Base-by-base conservation (phyloP, 2,888 invertebrate species). In the Parnassius smintheus region DNA sequence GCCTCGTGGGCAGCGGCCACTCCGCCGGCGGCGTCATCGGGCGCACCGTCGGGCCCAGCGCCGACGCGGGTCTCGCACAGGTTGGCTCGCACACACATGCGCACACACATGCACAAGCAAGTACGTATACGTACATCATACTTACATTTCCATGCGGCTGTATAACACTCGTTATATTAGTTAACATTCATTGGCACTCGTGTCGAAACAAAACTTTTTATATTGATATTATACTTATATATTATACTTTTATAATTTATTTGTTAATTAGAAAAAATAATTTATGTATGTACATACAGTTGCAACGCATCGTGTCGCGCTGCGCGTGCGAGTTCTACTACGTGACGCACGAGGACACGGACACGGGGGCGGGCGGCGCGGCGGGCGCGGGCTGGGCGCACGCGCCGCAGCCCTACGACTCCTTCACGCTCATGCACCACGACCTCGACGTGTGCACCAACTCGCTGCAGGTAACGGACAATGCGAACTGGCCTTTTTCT, bases 261-360 rank as follows among this genome's bases (percentile, higher is more conserved):
- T 25, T 18, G 18, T 18, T 4, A 3, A 25, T 25, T 25, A 22
- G 9, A 10, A 18, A 10, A 18, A 9, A 13, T 18, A 13, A 11
- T 41, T 7, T 57, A 0, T 42, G 10, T n/a, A 9, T 42, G 11
- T 7, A 50, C 42, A 11, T 44, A 22, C 90, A 99, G 93, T 90
- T 99, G 22, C 99, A 99, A 92, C 93, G 99, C 62, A 99, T 99
- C 71, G 99, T 99, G 12, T 98, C 98, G 0, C 94, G 98, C 2
- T 99, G 99, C 90, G 97, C 97, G 78, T 99, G 99, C 88, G 99
- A 99, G 92, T 98, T 99, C 88, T 98, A 98, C 92, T 99, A 98
- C 84, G 98, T 97, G 59, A 96, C 96, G 66, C 98, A 98, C 80
- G 98, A 98, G 58, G 97, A 97, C 78, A 93, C 93, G 66, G 93